Base-by-base conservation (phyloP, 2,113 vertebrate genomes). In the Microcebus lehilahytsara region DNA sequence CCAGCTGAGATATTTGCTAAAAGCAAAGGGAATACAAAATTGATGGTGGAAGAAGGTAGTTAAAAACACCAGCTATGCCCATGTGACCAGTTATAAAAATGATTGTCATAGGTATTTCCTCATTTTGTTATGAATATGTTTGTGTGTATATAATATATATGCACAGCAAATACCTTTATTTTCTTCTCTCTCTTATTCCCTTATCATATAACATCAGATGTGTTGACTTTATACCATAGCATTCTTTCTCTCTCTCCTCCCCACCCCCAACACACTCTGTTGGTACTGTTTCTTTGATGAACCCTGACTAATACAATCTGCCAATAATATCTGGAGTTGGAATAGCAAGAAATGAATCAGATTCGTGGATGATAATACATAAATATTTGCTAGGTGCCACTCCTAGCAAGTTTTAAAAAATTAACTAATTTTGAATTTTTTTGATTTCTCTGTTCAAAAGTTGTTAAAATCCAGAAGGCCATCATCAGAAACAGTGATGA, bases 371-470 rank as follows among this genome's bases (percentile, higher is more conserved):
- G 85, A 85, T 80, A 81, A 72, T 94, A 90, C 62, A 88, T 42
- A 97, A 93, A 79, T 88, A 72, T 87, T 83, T 88, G 85, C 37
- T 6, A 62, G 9, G 16, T 91, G 9, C 3, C 5, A 64, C 19
- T 64, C 22, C 9, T 22, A 89, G 71, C 10, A 81, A 64, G 66
- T 95, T 89, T 19, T 40, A 14, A 58, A 88, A 85, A 74, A 32
- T 51, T 81, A 80, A 85, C 6, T 34, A 30, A 91, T 91, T 84
- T 95, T 84, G 34, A 49, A 46, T 89, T 97, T 71, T 77, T 95
- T 89, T 40, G 14, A 78, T 78, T 42, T 85, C 25, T 90, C 16
- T 81, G 5, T 75, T 89, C 42, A 90, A 40, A 95, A 96, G 20
- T 93, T 71, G 6, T 1, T 27, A 19, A 80, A 64, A 42, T 83